Conservation (phyloP, 2,888 invertebrate species). For the Leptothorax acervorum region DNA sequence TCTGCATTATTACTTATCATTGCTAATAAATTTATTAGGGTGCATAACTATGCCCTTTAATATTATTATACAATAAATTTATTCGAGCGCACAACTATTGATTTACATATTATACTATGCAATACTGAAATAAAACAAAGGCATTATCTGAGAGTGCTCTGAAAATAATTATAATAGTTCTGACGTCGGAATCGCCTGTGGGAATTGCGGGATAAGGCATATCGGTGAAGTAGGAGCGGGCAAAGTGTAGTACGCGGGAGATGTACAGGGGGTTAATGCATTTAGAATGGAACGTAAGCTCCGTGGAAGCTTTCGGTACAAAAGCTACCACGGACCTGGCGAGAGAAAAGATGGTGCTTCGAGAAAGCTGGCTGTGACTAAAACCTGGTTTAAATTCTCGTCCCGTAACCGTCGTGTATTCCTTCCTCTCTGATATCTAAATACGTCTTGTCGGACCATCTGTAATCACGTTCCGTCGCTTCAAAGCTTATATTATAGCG, state of each 20-base stretch:
- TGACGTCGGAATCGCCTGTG: constrained; percentile 63
- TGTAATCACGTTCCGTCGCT: constrained; percentile 21
- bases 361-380: constrained; percentile 48
- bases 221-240: constrained; percentile 55
- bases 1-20: constrained; percentile 1
- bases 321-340: constrained; percentile 26
- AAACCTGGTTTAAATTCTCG: constrained; percentile 51
- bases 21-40: background rate
- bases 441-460: constrained; percentile 16
- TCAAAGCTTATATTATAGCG: background rate
- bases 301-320: constrained; percentile 61
- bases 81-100: background rate
- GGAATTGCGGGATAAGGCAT: constrained; percentile 48
- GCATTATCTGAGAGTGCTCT: background rate
- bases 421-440: constrained; percentile 26
- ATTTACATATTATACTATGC: background rate
- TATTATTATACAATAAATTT: too few relatives aligned
- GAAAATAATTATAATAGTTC: constrained; percentile 73
- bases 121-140: constrained; percentile 27
- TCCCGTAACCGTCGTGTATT: constrained; percentile 19
- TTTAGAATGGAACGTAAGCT: constrained; percentile 76
- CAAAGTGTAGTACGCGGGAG: constrained; percentile 43
- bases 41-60: too few relatives aligned
- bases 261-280: constrained; percentile 72
- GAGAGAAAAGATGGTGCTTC: constrained; percentile 37